Conservation (phyloP, 2,797 vertebrate genomes). For the Cercopithecus neglectus region DNA sequence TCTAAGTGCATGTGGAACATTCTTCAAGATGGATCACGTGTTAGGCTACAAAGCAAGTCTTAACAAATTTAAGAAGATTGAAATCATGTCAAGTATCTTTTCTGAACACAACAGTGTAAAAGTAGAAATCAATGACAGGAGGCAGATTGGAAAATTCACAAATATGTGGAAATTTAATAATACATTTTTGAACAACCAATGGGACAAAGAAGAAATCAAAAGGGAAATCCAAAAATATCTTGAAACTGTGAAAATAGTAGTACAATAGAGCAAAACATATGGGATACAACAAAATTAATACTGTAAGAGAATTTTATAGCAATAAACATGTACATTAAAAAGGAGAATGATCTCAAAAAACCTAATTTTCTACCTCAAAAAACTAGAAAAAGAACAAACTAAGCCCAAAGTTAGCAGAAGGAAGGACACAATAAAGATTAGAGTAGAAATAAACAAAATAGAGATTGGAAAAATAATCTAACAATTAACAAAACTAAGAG, state of each 20-base stretch:
- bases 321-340: background rate
- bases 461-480: background rate
- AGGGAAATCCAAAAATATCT: background rate
- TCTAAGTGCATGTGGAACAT: background rate
- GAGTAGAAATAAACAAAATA: background rate
- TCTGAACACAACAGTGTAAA: background rate
- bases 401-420: background rate
- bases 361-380: background rate
- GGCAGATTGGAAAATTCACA: background rate
- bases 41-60: background rate
- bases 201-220: background rate
- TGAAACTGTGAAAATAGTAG: background rate
- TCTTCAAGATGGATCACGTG: background rate
- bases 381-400: background rate
- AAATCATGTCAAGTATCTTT: background rate
- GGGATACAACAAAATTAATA: background rate
- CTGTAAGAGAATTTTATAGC: background rate
- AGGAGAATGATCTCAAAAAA: background rate
- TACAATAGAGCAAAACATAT: background rate
- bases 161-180: background rate
- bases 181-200: background rate
- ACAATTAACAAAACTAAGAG: background rate
- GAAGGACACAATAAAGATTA: background rate
- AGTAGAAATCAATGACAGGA: background rate
- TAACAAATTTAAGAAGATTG: background rate